phyloP scores from a whole-genome alignment of 2,888 invertebrate species.

The Pandemis heparana region DNA sequence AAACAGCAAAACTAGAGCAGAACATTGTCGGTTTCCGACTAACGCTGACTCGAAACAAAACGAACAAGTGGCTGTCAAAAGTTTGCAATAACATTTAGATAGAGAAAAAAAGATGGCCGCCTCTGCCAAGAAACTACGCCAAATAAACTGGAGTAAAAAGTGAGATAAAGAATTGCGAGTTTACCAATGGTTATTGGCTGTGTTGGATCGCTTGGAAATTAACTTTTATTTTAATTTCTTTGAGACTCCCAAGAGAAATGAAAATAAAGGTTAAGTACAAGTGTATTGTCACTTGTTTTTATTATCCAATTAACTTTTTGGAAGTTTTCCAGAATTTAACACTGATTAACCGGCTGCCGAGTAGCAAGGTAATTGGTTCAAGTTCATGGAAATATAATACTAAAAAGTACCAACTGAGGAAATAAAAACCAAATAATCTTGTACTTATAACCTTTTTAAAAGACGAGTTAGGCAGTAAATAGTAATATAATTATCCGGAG shows the following conservation, averaged over 20 bases:
- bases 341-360: too few relatives aligned
- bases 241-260: too few relatives aligned
- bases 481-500: too few relatives aligned
- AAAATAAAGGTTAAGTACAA: too few relatives aligned
- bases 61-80: conserved; percentile 52
- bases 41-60: conserved; percentile 32
- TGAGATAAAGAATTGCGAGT: conserved; percentile 45
- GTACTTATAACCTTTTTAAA: too few relatives aligned
- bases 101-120: conserved; percentile 49
- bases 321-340: too few relatives aligned
- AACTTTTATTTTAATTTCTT: not conserved
- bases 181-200: conserved; percentile 35
- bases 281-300: too few relatives aligned
- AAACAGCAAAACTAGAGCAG: not conserved
- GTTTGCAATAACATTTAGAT: conserved; percentile 51
- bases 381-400: not conserved
- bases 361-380: not conserved
- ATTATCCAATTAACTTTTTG: too few relatives aligned
- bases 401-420: too few relatives aligned
- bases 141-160: conserved; percentile 49
- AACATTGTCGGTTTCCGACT: conserved; percentile 6
- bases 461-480: too few relatives aligned
- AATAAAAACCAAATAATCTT: too few relatives aligned
- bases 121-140: conserved; percentile 49
- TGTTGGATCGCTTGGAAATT: not conserved